Conservation (phyloP, 2,797 vertebrate genomes). For the Chloroceryle inda region DNA sequence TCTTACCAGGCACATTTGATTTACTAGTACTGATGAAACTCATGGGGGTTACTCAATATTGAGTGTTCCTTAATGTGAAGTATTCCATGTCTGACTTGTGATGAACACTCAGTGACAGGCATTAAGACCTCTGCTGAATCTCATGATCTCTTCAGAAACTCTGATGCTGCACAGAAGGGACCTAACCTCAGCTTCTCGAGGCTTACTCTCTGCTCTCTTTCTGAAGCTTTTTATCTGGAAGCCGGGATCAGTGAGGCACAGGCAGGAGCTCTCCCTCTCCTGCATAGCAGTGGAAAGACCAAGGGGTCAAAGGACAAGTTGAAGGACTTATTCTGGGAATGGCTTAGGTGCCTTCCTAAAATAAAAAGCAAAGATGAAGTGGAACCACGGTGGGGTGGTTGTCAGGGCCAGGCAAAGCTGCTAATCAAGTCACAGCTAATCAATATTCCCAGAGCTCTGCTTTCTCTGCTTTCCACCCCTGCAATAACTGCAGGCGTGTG, state of each 20-base stretch:
- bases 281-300: accelerated
- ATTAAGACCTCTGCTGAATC: neutral
- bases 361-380: neutral
- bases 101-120: neutral
- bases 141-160: neutral
- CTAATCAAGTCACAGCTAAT: neutral
- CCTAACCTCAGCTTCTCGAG: neutral
- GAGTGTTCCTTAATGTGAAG: neutral
- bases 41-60: neutral
- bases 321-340: neutral
- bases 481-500: neutral
- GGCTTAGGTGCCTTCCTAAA: neutral
- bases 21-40: neutral
- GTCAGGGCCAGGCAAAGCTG: neutral
- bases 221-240: neutral
- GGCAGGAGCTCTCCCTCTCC: neutral
- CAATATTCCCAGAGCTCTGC: neutral
- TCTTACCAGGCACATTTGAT: neutral
- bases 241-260: neutral
- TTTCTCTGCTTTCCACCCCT: neutral
- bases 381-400: neutral
- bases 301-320: neutral
- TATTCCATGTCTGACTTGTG: neutral
- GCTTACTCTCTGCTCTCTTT: neutral
- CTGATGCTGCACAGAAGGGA: neutral